Conservation (phyloP, 2,888 invertebrate genomes). For the Hydriomena furcata region DNA sequence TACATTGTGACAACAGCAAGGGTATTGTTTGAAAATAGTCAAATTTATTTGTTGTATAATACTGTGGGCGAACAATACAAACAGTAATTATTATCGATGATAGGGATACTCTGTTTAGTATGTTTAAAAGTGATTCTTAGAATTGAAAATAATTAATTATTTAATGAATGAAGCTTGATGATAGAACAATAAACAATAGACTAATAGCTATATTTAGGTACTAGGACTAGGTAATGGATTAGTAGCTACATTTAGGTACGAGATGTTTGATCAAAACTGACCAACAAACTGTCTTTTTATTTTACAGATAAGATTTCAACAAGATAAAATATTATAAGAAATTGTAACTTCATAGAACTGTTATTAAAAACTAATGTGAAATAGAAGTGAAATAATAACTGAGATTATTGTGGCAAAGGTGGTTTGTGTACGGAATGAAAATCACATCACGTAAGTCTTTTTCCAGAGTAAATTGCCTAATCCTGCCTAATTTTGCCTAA, state of each 20-base stretch:
- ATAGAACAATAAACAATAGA: too few relatives aligned
- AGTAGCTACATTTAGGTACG: background rate
- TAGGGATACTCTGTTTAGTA: too few relatives aligned
- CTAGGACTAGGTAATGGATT: too few relatives aligned
- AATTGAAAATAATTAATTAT: too few relatives aligned
- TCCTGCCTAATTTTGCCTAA: too few relatives aligned
- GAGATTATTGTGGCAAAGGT: background rate
- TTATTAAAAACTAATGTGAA: background rate
- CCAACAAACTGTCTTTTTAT: background rate
- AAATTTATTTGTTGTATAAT: conserved; percentile 60
- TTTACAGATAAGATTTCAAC: conserved; percentile 8
- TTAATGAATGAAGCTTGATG: too few relatives aligned
- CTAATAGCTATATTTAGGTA: too few relatives aligned
- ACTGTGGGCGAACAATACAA: conserved; percentile 48
- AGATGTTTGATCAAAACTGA: conserved; percentile 1
- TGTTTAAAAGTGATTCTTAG: too few relatives aligned
- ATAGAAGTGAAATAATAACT: conserved; percentile 3
- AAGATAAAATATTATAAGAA: background rate
- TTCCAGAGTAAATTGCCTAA: background rate
- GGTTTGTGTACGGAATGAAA: background rate
- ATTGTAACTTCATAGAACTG: background rate
- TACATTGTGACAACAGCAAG: conserved; percentile 68
- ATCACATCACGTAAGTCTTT: conserved; percentile 2
- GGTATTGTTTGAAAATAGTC: conserved; percentile 70
- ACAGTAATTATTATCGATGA: conserved; percentile 16